phyloP scores from a whole-genome alignment of 2,888 invertebrate genomes.

The Drosophila histrio region DNA sequence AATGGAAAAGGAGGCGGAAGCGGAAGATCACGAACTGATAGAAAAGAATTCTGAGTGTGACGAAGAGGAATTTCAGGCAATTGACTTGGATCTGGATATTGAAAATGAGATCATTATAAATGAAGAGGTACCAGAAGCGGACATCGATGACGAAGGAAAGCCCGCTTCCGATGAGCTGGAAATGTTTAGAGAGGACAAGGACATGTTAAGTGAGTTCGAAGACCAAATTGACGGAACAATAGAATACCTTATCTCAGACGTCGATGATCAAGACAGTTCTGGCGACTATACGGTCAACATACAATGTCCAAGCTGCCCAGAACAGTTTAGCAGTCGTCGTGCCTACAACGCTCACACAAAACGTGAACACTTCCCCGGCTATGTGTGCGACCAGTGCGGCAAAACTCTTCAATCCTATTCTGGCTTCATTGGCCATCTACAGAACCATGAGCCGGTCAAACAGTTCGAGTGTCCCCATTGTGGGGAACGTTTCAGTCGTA shows the following conservation, averaged over 20 bases:
- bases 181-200: slow-evolving; percentile 47
- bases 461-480: slow-evolving; percentile 75
- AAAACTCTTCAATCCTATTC: slow-evolving; percentile 72
- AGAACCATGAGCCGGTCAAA: slow-evolving; percentile 69
- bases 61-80: slow-evolving; percentile 54
- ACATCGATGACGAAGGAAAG: slow-evolving; percentile 37
- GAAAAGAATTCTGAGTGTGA: slow-evolving; percentile 41
- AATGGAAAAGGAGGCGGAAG: slow-evolving; percentile 21
- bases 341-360: slow-evolving; percentile 68
- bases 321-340: slow-evolving; percentile 60
- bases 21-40: slow-evolving; percentile 29
- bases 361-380: slow-evolving; percentile 72
- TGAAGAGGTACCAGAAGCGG: slow-evolving; percentile 47
- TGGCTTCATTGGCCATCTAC: slow-evolving; percentile 69
- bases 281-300: slow-evolving; percentile 62
- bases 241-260: slow-evolving; percentile 65
- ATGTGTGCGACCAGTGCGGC: slow-evolving; percentile 75
- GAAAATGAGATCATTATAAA: slow-evolving; percentile 70
- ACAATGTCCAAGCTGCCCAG: slow-evolving; percentile 67
- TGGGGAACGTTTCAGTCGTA: slow-evolving; percentile 69
- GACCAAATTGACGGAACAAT: slow-evolving; percentile 67
- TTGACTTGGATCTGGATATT: slow-evolving; percentile 62
- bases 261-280: slow-evolving; percentile 63
- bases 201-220: slow-evolving; percentile 62
- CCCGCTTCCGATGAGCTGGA: slow-evolving; percentile 29